Percentiles rank a stretch among this genome's conserved stretches.
These are phyloP conservation scores for Desoria tigrina DNA, from an alignment of 2,888 invertebrate species.

Conservation along the genomic window DNA sequence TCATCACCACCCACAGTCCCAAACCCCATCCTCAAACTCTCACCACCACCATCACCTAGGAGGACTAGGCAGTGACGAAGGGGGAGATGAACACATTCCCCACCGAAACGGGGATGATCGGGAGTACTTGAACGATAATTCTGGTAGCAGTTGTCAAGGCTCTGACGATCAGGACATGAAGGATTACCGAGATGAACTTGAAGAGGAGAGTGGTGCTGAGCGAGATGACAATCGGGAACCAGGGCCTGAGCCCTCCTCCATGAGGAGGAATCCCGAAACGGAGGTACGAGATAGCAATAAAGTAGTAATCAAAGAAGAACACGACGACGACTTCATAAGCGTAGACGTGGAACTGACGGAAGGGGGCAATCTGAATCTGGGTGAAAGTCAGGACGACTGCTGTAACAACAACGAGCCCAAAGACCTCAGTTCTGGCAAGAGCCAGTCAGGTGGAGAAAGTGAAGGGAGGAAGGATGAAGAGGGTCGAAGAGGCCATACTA, in stretches of 20 bases:
- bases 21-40: conserved; percentile 57
- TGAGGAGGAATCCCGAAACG: neutral
- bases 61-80: conserved; percentile 16
- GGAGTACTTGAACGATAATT: conserved; percentile 38
- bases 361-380: conserved; percentile 27
- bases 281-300: conserved; percentile 15
- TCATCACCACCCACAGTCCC: conserved; percentile 19
- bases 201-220: conserved; percentile 42
- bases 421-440: conserved; percentile 51
- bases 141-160: conserved; percentile 31
- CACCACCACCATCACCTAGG: conserved; percentile 45
- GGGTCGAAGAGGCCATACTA: conserved; percentile 1
- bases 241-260: conserved; percentile 11
- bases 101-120: conserved; percentile 20
- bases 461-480: conserved; percentile 31
- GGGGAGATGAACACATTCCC: neutral
- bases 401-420: conserved; percentile 51
- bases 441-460: conserved; percentile 41
- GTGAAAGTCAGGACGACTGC: conserved; percentile 33
- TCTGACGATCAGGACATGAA: conserved; percentile 35
- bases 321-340: conserved; percentile 47
- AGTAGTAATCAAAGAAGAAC: conserved; percentile 38
- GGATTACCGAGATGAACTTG: conserved; percentile 33
- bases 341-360: conserved; percentile 44
- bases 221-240: conserved; percentile 36